Evolutionary conservation across 1,140 invertebrate genomes (phyloP).

Genomic region (Megathymus violae): DNA sequence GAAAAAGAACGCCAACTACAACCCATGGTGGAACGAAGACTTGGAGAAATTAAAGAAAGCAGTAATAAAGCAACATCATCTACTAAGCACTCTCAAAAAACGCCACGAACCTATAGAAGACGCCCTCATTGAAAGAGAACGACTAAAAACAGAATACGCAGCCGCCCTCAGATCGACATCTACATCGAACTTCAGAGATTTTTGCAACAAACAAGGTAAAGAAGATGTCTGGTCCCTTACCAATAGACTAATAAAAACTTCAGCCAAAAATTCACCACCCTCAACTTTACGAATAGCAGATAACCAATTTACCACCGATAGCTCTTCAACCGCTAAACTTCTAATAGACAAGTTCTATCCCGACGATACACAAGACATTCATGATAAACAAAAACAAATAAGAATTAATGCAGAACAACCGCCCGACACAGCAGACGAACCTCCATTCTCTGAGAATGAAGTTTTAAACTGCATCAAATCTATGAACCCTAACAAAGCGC

Average conservation of each 20-base stretch:
- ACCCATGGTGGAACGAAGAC: not conserved
- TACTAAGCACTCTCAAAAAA: not conserved
- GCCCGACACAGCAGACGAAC: not conserved
- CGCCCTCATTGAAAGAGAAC: not conserved
- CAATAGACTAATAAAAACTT: conserved; percentile 33
- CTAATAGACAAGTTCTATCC: conserved; percentile 42
- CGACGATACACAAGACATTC: conserved; percentile 33
- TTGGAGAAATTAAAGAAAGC: not conserved
- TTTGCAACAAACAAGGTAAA: conserved; percentile 36
- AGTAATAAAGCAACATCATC: conserved; percentile 1
- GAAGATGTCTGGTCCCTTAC: conserved; percentile 42
- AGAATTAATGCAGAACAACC: not conserved
- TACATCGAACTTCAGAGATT: conserved; percentile 35
- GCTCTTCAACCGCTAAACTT: conserved; percentile 35
- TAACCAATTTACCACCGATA: not conserved
- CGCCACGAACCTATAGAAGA: conserved; percentile 34
- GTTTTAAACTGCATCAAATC: not conserved
- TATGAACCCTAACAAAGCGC: conserved; percentile 1
- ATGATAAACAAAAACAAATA: not conserved
- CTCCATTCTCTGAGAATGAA: not conserved
- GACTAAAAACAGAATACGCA: conserved; percentile 2
- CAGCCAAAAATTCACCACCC: not conserved
- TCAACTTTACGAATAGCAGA: conserved; percentile 20
- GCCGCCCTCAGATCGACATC: not conserved
- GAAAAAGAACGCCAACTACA: not conserved